Evolutionary conservation across 2,888 invertebrate species (phyloP), one percentile per base, ranked within the genome.

Genomic region (Xanthia icteritia): DNA sequence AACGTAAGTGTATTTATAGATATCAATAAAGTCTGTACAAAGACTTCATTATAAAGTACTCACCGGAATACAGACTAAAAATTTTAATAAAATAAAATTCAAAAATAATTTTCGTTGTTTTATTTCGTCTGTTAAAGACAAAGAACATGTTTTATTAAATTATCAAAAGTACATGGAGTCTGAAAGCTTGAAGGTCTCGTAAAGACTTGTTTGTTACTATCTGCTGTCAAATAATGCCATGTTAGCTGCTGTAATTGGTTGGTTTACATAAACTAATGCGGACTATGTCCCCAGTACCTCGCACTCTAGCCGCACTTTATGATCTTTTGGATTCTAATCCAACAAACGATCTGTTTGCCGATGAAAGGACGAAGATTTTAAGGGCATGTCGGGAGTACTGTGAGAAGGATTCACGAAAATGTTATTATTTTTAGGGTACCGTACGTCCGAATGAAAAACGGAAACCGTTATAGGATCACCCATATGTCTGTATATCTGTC

Each of bases 21-120:
- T 92, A 92, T 91, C 89, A 89, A 89, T 90, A 89, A 89, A 90
- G 94, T 94, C 93, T 93, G 91, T 93, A 91, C 87, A 90, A 90
- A 91, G 91, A 93, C 92, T 92, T 90, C 90, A 90, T 90, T 89
- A 91, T 93, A 91, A 92, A 90, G 89, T 89, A 93, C 90, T 90
- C 94, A 94, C 92, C 90, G 90, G 92, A 92, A 93, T 90, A 92
- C 94, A 92, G 92, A 95, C 92, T 93, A 92, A 93, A 92, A 89
- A 90, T 93, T 94, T 95, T 93, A 95, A 95, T 95, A 94, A 95
- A 95, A 94, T 91, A 92, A 92, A 91, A 90, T 90, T 87, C 81
- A 86, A 92, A 93, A 90, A 85, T 78, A 79, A 61, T 45, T 65
- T 71, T 11, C 65, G 80, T 86, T 75, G 72, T 89, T 88, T 92